These are phyloP conservation scores for Sinocyclocheilus rhinocerous DNA, from an alignment of 2,113 vertebrate species.

Conservation along the genomic window DNA sequence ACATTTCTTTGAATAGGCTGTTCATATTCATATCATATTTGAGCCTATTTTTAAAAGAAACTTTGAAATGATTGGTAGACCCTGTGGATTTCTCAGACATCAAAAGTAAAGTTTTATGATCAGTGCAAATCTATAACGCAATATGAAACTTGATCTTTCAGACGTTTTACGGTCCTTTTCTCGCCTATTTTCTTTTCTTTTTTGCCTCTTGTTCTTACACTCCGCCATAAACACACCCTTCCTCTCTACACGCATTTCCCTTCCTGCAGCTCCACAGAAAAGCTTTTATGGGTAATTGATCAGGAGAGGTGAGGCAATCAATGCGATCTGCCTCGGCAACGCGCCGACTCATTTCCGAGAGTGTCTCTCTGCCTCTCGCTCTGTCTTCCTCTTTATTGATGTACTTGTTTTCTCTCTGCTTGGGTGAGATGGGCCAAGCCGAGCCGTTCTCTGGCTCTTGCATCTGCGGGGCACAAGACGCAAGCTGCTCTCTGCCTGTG, in stretches of 20 bases:
- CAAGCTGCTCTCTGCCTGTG: not conserved
- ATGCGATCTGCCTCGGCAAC: constrained; percentile 71
- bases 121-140: not conserved
- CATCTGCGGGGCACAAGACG: not conserved
- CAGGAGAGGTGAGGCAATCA: constrained; percentile 71
- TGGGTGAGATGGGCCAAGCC: not conserved
- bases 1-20: not conserved
- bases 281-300: constrained; percentile 80
- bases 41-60: not conserved
- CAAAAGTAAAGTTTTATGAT: not conserved
- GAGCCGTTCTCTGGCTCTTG: not conserved
- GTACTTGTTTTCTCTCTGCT: constrained; percentile 21
- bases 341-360: constrained; percentile 70
- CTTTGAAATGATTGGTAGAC: not conserved
- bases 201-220: constrained; percentile 12
- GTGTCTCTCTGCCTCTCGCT: constrained; percentile 61
- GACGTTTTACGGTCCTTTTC: not conserved
- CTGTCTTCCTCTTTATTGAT: constrained; percentile 13
- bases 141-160: not conserved
- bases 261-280: constrained; percentile 67
- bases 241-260: not conserved
- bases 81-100: not conserved
- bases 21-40: not conserved
- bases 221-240: constrained; percentile 20
- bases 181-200: not conserved